Percentiles rank a stretch among this genome's conserved stretches.
phyloP scores from a whole-genome alignment of 2,797 vertebrate species.

The Linurgus olivaceus region DNA sequence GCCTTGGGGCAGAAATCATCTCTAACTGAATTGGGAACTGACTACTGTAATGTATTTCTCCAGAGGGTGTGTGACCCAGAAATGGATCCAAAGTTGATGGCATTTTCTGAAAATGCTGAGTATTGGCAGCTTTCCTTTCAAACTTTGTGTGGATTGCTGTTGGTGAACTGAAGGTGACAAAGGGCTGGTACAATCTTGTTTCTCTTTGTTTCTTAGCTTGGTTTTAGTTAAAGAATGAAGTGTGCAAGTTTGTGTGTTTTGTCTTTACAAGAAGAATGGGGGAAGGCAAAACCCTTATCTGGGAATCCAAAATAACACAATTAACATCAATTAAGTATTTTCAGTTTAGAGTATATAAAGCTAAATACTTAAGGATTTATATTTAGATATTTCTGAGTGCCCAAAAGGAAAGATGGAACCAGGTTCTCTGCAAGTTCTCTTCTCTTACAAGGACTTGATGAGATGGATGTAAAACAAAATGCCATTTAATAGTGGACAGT shows the following conservation, averaged over 20 bases:
- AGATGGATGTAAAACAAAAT: background rate
- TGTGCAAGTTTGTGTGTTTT: background rate
- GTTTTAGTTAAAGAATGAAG: background rate
- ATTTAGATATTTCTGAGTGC: background rate
- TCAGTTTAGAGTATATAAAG: background rate
- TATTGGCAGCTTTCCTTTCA: background rate
- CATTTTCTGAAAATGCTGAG: background rate
- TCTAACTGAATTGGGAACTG: conserved; percentile 1
- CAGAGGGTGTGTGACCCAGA: conserved; percentile 35
- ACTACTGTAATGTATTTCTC: conserved; percentile 20
- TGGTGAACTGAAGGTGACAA: background rate
- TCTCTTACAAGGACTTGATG: background rate
- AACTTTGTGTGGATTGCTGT: background rate
- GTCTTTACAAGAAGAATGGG: background rate
- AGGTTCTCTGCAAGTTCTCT: background rate
- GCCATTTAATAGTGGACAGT: background rate
- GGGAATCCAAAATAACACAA: background rate
- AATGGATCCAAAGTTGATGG: background rate
- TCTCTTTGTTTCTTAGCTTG: background rate
- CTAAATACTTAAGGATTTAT: background rate
- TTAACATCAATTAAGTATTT: background rate
- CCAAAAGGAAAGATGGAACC: background rate
- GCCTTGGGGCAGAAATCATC: conserved; percentile 29
- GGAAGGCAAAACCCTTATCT: background rate
- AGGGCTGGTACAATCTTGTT: background rate